Evolutionary conservation across 2,797 vertebrate genomes (phyloP).

Genomic region (Botia kubotai): DNA sequence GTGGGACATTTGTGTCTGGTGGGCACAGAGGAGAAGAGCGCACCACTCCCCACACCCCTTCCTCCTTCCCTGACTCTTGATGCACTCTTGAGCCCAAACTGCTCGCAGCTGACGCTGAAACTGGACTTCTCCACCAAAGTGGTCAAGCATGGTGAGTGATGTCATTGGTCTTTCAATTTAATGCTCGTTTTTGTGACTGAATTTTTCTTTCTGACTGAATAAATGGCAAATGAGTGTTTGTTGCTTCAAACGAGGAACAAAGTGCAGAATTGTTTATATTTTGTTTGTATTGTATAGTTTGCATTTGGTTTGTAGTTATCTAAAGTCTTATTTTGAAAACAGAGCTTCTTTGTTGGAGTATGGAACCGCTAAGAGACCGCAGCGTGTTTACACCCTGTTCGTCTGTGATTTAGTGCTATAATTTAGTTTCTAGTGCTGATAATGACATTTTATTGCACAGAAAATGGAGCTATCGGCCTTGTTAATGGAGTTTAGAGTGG

Average conservation of each 20-base stretch:
- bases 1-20: constrained; percentile 81
- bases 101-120: constrained; percentile 87
- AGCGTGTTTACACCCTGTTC: not conserved
- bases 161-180: not conserved
- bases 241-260: too few species aligned
- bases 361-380: not conserved
- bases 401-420: not conserved
- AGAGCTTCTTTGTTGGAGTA: not conserved
- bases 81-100: constrained; percentile 79
- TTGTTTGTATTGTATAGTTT: not conserved
- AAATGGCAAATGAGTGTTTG: too few species aligned
- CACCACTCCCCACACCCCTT: constrained; percentile 45
- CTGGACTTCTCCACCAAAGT: constrained; percentile 92
- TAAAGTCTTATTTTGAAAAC: not conserved
- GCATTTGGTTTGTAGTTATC: not conserved
- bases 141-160: constrained; percentile 90
- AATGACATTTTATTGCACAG: not conserved
- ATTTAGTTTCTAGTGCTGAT: constrained; percentile 7
- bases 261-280: not conserved
- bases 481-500: constrained; percentile 5
- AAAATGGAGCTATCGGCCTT: not conserved
- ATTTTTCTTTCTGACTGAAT: too few species aligned
- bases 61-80: constrained; percentile 64
- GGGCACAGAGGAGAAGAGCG: constrained; percentile 80
- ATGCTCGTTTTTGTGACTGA: too few species aligned